Evolutionary conservation across 2,797 vertebrate genomes (phyloP), one percentile per base, ranked within the genome.

Genomic region (Notolabrus celidotus): DNA sequence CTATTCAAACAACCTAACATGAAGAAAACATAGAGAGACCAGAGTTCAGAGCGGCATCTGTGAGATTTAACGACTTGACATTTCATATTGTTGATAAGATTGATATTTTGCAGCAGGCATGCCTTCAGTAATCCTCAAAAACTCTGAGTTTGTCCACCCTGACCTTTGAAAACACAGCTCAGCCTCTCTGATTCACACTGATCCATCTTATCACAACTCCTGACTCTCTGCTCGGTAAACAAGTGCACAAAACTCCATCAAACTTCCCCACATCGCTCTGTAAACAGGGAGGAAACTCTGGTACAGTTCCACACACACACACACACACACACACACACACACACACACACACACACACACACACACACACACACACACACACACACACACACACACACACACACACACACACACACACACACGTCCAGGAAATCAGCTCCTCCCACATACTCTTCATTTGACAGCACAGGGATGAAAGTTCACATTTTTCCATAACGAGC

Each of bases 401-500:
- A 50, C 27, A 60, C 34, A 66, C 43, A 59, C 25, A 50, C 56
- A 52, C 42, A 63, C 53, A 66, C 22, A 12, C 51, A 55, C 65
- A 66, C 16, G 20, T 76, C 55, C 64, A 50, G 60, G 27, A 46
- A 72, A 49, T 53, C 76, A 71, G 64, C 73, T 70, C 61, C 69
- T 71, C 78, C 78, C 70, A 79, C 78, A 67, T 57, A 65, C 79
- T 83, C 74, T 62, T 83, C 68, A 78, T 84, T 84, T 85, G 79
- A 86, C 82, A 84, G 74, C 64, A 43, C 53, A 15, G 59, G 79
- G 75, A 80, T 80, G 78, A 80, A 89, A 88, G 89, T 91, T 91
- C 86, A 88, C 34, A 90, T 90, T 86, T 89, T 89, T 90, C 86
- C 87, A 81, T 76, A 85, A 86, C 76, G 71, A 79, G 67, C 55